Evolutionary conservation across 37 sponge, comb jelly and placozoan species (phyloP).

Genomic region (Agelas oroides): DNA sequence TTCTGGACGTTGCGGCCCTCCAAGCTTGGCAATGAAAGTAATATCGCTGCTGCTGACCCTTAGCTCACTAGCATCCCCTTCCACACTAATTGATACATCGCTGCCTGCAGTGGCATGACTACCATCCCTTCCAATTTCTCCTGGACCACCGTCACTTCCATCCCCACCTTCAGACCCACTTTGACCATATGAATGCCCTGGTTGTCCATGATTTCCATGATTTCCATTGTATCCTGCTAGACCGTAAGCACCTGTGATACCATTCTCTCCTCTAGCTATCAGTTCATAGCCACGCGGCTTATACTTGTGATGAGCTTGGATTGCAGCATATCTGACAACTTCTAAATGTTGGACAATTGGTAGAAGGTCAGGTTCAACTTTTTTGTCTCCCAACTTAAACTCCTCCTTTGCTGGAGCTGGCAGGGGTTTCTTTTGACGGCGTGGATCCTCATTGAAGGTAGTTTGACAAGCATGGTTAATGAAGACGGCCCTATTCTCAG

Average conservation of each 20-base stretch:
- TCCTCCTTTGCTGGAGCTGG: slow-evolving; percentile 22
- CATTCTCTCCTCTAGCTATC: slow-evolving; percentile 37
- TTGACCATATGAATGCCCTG: slow-evolving; percentile 34
- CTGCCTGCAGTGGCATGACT: slow-evolving; percentile 55
- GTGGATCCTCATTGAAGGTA: slow-evolving; percentile 64
- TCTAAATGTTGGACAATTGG: background rate
- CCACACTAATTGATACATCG: slow-evolving; percentile 53
- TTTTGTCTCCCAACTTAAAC: slow-evolving; percentile 20
- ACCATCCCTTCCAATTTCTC: slow-evolving; percentile 8
- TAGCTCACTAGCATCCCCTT: slow-evolving; percentile 35
- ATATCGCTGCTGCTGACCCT: slow-evolving; percentile 19
- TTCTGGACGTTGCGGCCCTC: slow-evolving; percentile 55
- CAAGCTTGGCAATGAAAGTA: slow-evolving; percentile 39
- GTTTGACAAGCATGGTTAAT: slow-evolving; percentile 53
- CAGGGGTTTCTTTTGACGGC: slow-evolving; percentile 27
- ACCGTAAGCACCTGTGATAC: slow-evolving; percentile 50
- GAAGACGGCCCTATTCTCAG: slow-evolving; percentile 47
- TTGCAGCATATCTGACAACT: slow-evolving; percentile 21
- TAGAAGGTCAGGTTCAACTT: background rate
- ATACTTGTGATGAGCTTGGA: slow-evolving; percentile 23
- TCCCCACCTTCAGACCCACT: slow-evolving; percentile 50
- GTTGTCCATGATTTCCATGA: slow-evolving; percentile 19
- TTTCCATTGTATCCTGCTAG: slow-evolving; percentile 16
- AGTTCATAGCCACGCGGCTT: slow-evolving; percentile 40
- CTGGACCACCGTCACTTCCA: slow-evolving; percentile 47